Evolutionary conservation across 2,113 vertebrate genomes (phyloP).

Genomic region (Melierax canorus): DNA sequence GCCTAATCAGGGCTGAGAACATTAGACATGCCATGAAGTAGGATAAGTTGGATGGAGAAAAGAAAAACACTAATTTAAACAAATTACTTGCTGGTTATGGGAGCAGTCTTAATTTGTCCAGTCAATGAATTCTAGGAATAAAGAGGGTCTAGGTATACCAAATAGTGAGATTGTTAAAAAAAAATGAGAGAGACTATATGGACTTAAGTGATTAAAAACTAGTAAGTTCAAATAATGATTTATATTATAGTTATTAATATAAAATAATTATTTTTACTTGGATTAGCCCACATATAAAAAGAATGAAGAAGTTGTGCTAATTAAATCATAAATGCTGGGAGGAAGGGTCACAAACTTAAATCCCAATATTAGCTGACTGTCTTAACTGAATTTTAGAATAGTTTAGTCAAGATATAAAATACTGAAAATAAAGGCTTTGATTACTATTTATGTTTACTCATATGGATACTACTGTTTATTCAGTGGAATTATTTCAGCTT

Average conservation of each 20-base stretch:
- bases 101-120: neutral
- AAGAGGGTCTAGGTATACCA: neutral
- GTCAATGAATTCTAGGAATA: neutral
- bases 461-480: neutral
- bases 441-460: neutral
- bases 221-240: neutral
- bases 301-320: neutral
- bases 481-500: neutral
- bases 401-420: neutral
- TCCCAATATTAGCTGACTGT: neutral
- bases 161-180: neutral
- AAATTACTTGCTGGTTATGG: neutral
- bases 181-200: neutral
- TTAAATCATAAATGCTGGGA: neutral
- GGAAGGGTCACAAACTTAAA: neutral
- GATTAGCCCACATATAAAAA: neutral
- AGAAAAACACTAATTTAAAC: conserved; percentile 2
- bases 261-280: neutral
- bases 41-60: neutral
- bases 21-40: neutral
- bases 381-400: neutral
- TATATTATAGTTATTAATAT: neutral
- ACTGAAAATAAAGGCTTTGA: neutral
- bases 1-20: neutral
- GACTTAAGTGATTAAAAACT: neutral